These are phyloP conservation scores for Neosilurus mollespiculum DNA, from an alignment of 2,797 vertebrate genomes.

Conservation along the genomic window DNA sequence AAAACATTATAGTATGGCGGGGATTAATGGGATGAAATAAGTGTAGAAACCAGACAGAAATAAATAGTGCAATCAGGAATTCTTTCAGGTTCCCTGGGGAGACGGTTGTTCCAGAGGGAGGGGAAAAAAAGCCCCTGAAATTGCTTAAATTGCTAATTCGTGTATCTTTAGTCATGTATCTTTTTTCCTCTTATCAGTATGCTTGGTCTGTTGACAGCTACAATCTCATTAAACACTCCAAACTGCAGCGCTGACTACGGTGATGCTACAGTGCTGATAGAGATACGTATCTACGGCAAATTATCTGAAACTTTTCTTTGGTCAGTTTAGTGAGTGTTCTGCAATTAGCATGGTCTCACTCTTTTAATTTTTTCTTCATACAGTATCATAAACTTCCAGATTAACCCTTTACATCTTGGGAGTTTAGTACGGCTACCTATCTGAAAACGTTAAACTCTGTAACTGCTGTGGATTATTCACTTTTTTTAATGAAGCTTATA, in stretches of 20 bases:
- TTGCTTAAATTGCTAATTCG: slow-evolving; percentile 53
- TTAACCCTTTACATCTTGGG: background rate
- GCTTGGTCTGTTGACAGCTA: slow-evolving; percentile 14
- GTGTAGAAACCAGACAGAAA: slow-evolving; percentile 63
- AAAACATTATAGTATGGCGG: slow-evolving; percentile 50
- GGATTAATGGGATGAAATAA: slow-evolving; percentile 66
- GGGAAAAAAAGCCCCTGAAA: slow-evolving; percentile 49
- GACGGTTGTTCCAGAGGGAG: slow-evolving; percentile 38
- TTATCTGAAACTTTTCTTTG: background rate
- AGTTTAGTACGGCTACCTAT: background rate
- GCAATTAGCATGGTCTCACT: background rate
- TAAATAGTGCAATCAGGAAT: slow-evolving; percentile 66
- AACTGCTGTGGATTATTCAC: background rate
- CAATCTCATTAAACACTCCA: slow-evolving; percentile 31
- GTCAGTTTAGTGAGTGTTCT: background rate
- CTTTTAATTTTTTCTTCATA: background rate
- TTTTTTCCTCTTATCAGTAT: slow-evolving; percentile 31
- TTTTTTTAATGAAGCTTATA: background rate
- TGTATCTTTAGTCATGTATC: slow-evolving; percentile 32
- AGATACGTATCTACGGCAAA: background rate
- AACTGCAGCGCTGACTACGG: background rate
- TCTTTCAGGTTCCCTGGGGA: slow-evolving; percentile 53
- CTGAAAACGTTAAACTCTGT: background rate
- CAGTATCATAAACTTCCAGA: background rate
- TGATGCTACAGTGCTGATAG: background rate